Base-by-base conservation (phyloP, 23 tunicate genomes). In the Halocynthia aurantium region DNA sequence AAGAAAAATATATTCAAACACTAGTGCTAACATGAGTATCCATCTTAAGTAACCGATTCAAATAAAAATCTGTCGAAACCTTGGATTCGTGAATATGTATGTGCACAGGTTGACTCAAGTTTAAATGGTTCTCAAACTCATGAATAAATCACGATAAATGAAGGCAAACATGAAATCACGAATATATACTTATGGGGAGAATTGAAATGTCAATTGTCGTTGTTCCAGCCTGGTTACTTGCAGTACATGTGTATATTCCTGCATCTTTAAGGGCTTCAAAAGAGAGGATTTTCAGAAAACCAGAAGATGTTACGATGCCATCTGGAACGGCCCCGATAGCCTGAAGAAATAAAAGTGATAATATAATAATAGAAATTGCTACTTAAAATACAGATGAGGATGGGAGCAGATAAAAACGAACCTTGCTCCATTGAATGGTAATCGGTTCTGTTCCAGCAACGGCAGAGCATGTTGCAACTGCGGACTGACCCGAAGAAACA, bases 221-320 rank as follows among this genome's bases (percentile, higher is more conserved):
- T 19, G 76, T 55, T 12, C 98, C 98, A 12, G 85, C 98, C 8
- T 67, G 68, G 67, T 92, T 92, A 17, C 65, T 7, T 20, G 81
- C 98, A 6, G 63, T 73, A 61, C 98, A 92, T 51, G 80, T 61
- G 65, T 92, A 92, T 6, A 49, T 61, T 53, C 98, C 98, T 8
- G 62, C 72, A 57, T 92, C 98, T 4, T 56, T 58, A 15, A 51
- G 74, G 22, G 96, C 86, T 56, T 75, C 66, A 54, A 89, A 89
- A 52, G 52, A 20, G 9, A 53, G 56, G 6, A 88, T 62, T 49
- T 65, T 66, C 69, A 88, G 58, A 22, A 56, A 17, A 71, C 80
- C 80, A 2, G 84, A 84, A 31, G 84, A 73, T 44, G 81, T 58
- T 9, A 69, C 22, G 8, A 77, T 52, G 44, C 65, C 52, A 10